Conservation (phyloP, 1,140 invertebrate genomes). For the Temnothorax nylanderi region DNA sequence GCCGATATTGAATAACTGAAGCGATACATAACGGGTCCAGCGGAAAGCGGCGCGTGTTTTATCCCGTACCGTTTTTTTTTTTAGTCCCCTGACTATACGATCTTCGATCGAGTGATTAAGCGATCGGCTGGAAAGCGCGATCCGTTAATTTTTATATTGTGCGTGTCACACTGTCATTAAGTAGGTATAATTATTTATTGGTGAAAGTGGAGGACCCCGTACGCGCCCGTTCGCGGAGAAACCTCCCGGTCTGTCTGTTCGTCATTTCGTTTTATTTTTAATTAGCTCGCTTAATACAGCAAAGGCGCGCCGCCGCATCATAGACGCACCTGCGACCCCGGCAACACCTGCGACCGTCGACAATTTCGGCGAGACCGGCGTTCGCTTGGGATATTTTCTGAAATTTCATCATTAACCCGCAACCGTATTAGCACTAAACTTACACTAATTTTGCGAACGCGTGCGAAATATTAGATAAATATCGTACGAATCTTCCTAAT, state of each 20-base stretch:
- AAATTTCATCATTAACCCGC: constrained; percentile 37
- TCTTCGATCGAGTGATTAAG: constrained; percentile 47
- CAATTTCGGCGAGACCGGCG: constrained; percentile 31
- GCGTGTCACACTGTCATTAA: constrained; percentile 2
- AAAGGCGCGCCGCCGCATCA: constrained; percentile 27
- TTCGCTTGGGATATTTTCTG: constrained; percentile 34
- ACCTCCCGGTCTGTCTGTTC: constrained; percentile 8
- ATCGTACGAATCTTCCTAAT: constrained; percentile 4
- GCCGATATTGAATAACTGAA: not conserved
- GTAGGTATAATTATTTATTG: constrained; percentile 30
- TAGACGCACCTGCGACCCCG: constrained; percentile 47
- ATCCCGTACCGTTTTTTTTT: constrained; percentile 25
- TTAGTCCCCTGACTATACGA: constrained; percentile 28
- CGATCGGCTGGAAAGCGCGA: constrained; percentile 25
- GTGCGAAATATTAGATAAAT: constrained; percentile 6
- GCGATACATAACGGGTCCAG: constrained; percentile 32
- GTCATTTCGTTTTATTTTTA: constrained; percentile 56
- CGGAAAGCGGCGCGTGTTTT: constrained; percentile 29
- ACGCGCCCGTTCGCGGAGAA: not conserved
- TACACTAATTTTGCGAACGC: constrained; percentile 8
- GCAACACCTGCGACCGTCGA: constrained; percentile 44
- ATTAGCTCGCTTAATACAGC: constrained; percentile 39
- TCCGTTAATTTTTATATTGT: constrained; percentile 42
- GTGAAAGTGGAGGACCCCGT: constrained; percentile 19
- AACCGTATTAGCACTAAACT: constrained; percentile 18